A percentile compares a stretch with the other conserved stretches of the same genome.
Conservation (phyloP, 2,888 invertebrate species). For the Saturnia pavonia region DNA sequence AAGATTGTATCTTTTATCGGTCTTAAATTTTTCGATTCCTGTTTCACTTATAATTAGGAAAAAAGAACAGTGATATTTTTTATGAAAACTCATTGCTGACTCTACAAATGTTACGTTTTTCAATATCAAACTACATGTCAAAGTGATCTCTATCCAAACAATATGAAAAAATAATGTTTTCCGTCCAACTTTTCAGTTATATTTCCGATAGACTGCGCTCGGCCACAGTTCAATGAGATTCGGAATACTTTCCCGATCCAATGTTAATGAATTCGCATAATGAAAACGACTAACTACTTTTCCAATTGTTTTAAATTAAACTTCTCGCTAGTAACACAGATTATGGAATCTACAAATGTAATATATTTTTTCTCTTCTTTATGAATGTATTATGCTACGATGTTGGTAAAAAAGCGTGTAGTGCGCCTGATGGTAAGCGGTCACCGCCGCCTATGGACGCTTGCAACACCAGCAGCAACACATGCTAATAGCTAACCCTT, state of each 20-base stretch:
- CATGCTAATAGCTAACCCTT: too few species aligned
- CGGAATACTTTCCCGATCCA: slow-evolving; percentile 59
- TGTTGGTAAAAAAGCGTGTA: too few species aligned
- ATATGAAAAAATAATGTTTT: slow-evolving; percentile 57
- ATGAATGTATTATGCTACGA: too few species aligned
- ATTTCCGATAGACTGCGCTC: slow-evolving; percentile 57
- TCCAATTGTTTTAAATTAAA: slow-evolving; percentile 53
- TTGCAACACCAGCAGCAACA: too few species aligned
- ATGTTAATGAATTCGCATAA: slow-evolving; percentile 59
- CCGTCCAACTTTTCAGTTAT: slow-evolving; percentile 65
- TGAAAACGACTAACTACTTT: slow-evolving; percentile 54
- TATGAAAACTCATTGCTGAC: not conserved
- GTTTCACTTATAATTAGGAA: not conserved
- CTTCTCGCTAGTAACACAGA: slow-evolving; percentile 26
- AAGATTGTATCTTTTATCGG: not conserved
- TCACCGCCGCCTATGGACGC: too few species aligned
- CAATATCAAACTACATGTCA: slow-evolving; percentile 50
- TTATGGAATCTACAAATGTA: slow-evolving; percentile 25
- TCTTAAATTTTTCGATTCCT: too few species aligned
- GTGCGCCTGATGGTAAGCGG: too few species aligned
- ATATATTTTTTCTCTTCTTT: slow-evolving; percentile 10
- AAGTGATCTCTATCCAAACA: slow-evolving; percentile 48
- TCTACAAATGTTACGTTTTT: slow-evolving; percentile 19
- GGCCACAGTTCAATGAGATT: slow-evolving; percentile 65
- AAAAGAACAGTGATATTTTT: not conserved